These are phyloP conservation scores for Lasioglossum leucozonium DNA, from an alignment of 2,888 invertebrate genomes.

Conservation along the genomic window DNA sequence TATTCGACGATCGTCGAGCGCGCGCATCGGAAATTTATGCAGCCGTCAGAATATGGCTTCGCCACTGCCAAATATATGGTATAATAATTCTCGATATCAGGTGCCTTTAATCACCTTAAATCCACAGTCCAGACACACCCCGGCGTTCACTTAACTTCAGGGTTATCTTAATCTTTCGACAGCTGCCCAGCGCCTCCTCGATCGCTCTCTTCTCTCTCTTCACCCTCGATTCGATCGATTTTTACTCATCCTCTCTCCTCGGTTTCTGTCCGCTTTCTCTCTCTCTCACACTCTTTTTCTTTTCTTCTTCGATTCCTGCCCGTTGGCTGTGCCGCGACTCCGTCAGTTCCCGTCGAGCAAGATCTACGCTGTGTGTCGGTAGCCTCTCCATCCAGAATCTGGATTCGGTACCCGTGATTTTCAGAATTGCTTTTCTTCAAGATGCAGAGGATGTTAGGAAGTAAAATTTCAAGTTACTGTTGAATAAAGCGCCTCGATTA, in stretches of 20 bases:
- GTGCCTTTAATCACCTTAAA: conserved; percentile 84
- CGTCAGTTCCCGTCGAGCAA: not conserved
- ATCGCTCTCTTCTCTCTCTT: conserved; percentile 73
- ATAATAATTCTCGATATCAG: conserved; percentile 84
- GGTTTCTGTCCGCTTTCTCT: not conserved
- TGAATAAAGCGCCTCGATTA: not conserved
- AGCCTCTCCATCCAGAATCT: not conserved
- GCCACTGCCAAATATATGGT: conserved; percentile 79
- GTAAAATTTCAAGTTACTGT: not conserved
- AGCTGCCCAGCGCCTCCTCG: conserved; percentile 83
- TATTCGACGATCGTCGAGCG: conserved; percentile 51
- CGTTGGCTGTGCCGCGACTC: not conserved
- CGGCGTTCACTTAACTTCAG: conserved; percentile 82
- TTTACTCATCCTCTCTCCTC: conserved; percentile 49
- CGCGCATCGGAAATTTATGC: conserved; percentile 72
- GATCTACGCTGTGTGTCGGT: not conserved
- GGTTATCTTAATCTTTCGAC: conserved; percentile 85
- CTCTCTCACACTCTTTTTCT: not conserved
- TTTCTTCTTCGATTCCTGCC: not conserved
- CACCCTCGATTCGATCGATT: conserved; percentile 69
- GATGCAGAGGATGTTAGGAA: no score
- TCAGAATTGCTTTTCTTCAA: not conserved
- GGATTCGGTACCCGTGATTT: not conserved
- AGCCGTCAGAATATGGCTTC: conserved; percentile 73
- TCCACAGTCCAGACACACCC: conserved; percentile 82